phyloP scores from a whole-genome alignment of 2,113 vertebrate species.

The Scopus umbretta region DNA sequence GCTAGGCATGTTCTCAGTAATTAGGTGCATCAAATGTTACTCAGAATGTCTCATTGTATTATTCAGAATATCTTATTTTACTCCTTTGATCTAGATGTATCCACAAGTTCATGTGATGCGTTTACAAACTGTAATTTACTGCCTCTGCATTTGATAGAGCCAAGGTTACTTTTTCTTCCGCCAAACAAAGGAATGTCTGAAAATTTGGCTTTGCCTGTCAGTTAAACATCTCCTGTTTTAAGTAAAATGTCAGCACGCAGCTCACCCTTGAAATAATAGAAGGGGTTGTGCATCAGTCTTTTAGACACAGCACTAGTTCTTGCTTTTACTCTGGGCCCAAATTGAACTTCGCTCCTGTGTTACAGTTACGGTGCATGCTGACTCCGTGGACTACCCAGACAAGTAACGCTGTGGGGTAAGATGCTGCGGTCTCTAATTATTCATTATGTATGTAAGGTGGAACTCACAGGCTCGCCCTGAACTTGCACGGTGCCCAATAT shows the following conservation, averaged over 20 bases:
- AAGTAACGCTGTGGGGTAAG: not conserved
- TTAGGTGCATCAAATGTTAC: conserved; percentile 59
- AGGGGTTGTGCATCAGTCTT: not conserved
- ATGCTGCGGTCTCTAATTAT: not conserved
- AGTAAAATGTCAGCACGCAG: not conserved
- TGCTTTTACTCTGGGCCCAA: not conserved
- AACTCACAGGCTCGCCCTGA: not conserved
- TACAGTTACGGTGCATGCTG: not conserved
- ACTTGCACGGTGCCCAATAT: not conserved
- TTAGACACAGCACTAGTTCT: not conserved
- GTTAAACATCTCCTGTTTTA: not conserved
- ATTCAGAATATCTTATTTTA: conserved; percentile 53
- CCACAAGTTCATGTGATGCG: conserved; percentile 25
- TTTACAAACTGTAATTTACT: conserved; percentile 11
- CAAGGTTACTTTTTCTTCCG: conserved; percentile 11
- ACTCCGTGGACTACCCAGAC: not conserved
- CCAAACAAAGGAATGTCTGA: not conserved
- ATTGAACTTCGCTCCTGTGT: not conserved
- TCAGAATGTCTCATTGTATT: not conserved
- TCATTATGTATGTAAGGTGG: not conserved
- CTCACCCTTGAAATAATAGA: not conserved
- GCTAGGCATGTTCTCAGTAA: conserved; percentile 52
- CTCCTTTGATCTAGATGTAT: conserved; percentile 34
- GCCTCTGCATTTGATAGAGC: not conserved
- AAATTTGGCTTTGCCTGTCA: not conserved